Evolutionary conservation across 2,888 invertebrate species (phyloP).

Genomic region (Hirtodrosophila duncani): DNA sequence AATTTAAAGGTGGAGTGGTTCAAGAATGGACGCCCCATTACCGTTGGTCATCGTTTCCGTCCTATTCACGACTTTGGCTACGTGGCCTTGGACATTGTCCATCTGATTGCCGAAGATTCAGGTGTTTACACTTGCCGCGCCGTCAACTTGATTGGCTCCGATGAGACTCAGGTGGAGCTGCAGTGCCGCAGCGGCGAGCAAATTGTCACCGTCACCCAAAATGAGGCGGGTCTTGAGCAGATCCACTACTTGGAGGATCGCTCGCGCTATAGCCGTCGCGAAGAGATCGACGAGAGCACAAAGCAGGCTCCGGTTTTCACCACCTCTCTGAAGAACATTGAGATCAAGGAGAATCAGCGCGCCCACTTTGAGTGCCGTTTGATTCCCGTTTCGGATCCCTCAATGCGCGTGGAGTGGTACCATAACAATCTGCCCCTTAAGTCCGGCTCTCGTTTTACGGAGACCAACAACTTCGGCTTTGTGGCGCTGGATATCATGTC

Average conservation of each 20-base stretch:
- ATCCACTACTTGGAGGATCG: conserved; percentile 93
- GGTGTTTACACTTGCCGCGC: conserved; percentile 96
- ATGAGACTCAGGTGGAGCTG: conserved; percentile 88
- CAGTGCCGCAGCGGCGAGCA: conserved; percentile 87
- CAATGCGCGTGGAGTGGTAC: conserved; percentile 97
- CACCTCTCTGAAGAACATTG: conserved; percentile 92
- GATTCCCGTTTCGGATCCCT: conserved; percentile 95
- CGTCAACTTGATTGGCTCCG: conserved; percentile 92
- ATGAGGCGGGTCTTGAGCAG: conserved; percentile 91
- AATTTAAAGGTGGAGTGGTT: conserved; percentile 98
- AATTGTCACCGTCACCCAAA: conserved; percentile 90
- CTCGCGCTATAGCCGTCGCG: conserved; percentile 86
- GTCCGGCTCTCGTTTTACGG: conserved; percentile 95
- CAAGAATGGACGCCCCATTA: conserved; percentile 95
- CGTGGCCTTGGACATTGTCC: conserved; percentile 97
- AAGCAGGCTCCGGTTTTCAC: conserved; percentile 96
- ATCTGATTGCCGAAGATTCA: conserved; percentile 96
- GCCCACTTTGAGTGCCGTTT: conserved; percentile 96
- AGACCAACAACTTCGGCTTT: conserved; percentile 98
- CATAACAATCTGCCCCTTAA: conserved; percentile 93
- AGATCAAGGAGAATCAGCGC: conserved; percentile 95
- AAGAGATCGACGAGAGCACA: conserved; percentile 88
- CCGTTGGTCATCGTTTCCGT: conserved; percentile 95
- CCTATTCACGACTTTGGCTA: conserved; percentile 99
- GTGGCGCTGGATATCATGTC: conserved; percentile 97